phyloP scores from a whole-genome alignment of 2,888 invertebrate genomes.

The Polyommatus icarus region DNA sequence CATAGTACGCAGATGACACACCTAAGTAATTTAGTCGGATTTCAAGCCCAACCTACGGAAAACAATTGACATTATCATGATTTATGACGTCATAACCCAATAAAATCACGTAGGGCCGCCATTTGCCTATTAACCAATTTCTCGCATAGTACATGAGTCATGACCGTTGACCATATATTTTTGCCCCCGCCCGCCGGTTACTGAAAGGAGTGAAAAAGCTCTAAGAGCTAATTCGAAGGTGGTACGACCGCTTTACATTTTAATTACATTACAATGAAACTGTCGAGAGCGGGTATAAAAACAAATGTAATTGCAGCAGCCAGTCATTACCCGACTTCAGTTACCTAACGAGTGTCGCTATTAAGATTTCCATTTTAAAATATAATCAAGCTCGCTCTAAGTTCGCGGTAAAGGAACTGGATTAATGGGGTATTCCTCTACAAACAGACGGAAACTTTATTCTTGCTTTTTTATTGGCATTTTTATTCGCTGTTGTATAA shows the following conservation, averaged over 20 bases:
- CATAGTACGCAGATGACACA: too few species aligned
- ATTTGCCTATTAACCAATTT: too few species aligned
- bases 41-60: too few species aligned
- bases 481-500: slow-evolving; percentile 16
- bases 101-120: too few species aligned
- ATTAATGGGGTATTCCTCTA: slow-evolving; percentile 20
- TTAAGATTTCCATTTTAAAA: slow-evolving; percentile 24
- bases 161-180: too few species aligned
- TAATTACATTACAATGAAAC: slow-evolving; percentile 19
- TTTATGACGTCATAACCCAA: too few species aligned
- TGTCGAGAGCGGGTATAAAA: slow-evolving; percentile 14
- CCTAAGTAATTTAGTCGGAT: too few species aligned
- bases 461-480: slow-evolving; percentile 9
- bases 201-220: not conserved
- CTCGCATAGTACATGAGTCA: too few species aligned
- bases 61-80: too few species aligned
- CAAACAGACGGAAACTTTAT: slow-evolving; percentile 9
- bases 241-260: not conserved
- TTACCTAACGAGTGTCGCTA: slow-evolving; percentile 25
- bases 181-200: too few species aligned
- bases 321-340: slow-evolving; percentile 16
- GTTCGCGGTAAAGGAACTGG: slow-evolving; percentile 16
- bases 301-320: slow-evolving; percentile 24
- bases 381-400: slow-evolving; percentile 19
- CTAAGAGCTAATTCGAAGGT: slow-evolving; percentile 12